Evolutionary conservation across 2,888 invertebrate species (phyloP), one percentile per base, ranked within the genome.

Genomic region (Leptogaster cylindrica): DNA sequence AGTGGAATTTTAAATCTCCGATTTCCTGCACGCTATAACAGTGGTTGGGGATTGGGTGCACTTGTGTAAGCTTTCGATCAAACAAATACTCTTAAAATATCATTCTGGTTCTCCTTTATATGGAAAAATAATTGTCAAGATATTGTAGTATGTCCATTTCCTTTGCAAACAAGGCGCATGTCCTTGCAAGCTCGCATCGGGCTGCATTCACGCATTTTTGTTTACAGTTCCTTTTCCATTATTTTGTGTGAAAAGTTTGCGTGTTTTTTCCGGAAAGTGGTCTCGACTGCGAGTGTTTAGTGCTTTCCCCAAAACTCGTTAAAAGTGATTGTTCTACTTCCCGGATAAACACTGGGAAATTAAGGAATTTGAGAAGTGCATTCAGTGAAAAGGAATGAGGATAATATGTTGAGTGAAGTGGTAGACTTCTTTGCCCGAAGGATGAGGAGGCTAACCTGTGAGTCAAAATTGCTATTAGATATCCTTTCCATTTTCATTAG

Each of bases 401-500:
- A 16, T 31, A 65, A 31, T 65, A 68, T 68, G 68, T 58, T 68
- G 23, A 50, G 63, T 63, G 68, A 66, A 41, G 48, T 68, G 41
- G 52, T 68, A 33, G 52, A 44, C 14, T 66, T 66, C 27, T 25
- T 68, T 12, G 46, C 68, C 18, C 31, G 46, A n/a, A 41, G 44
- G 14, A 58, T 68, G 63, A 28, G 68, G 48, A 31, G 68, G 41
- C 14, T 66, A 10, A 68, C 41, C 28, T 16, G 68, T 68, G 33
- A 68, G 68, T 66, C n/a, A n/a, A n/a, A n/a, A n/a, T n/a, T n/a
- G n/a, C n/a, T n/a, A n/a, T n/a, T n/a, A n/a, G n/a, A n/a, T n/a
- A n/a, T n/a, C n/a, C n/a, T n/a, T n/a, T n/a, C n/a, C n/a, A n/a
- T n/a, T n/a, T n/a, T n/a, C n/a, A n/a, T n/a, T n/a, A n/a, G n/a